phyloP scores from a whole-genome alignment of 2,113 vertebrate genomes.

The Semnopithecus entellus region DNA sequence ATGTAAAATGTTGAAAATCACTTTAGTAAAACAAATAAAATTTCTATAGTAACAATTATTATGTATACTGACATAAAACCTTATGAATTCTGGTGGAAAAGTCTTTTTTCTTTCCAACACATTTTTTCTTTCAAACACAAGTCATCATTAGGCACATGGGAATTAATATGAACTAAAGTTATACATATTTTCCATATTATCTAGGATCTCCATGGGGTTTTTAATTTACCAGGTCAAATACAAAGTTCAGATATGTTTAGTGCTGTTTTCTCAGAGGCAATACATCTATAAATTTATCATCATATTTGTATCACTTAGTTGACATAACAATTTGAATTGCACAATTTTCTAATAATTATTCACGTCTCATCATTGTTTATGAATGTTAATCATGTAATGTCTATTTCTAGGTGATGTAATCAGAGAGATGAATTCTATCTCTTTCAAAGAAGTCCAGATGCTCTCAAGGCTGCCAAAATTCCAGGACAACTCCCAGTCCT shows the following conservation, averaged over 20 bases:
- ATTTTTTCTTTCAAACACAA: slow-evolving; percentile 42
- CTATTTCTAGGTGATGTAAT: not conserved
- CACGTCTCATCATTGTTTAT: not conserved
- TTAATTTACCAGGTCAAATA: slow-evolving; percentile 38
- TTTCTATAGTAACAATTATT: slow-evolving; percentile 9
- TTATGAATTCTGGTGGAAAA: slow-evolving; percentile 7
- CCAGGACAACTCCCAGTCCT: not conserved
- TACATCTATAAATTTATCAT: not conserved
- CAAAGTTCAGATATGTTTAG: slow-evolving; percentile 48
- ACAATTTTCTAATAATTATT: not conserved
- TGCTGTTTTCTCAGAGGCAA: not conserved
- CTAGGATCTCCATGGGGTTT: not conserved
- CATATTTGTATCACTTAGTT: not conserved
- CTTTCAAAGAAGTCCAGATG: not conserved
- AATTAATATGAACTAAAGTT: slow-evolving; percentile 53
- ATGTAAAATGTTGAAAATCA: not conserved
- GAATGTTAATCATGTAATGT: not conserved
- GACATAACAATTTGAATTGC: not conserved
- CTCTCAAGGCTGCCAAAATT: not conserved
- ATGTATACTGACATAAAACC: slow-evolving; percentile 1
- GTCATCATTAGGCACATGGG: slow-evolving; percentile 48
- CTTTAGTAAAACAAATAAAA: slow-evolving; percentile 17
- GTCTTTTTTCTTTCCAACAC: slow-evolving; percentile 37
- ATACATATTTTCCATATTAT: slow-evolving; percentile 64
- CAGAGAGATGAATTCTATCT: not conserved